Percentiles rank a stretch among this genome's conserved stretches.
These are phyloP conservation scores for Hycleus phaleratus DNA, from an alignment of 1,140 invertebrate species.

Conservation along the genomic window DNA sequence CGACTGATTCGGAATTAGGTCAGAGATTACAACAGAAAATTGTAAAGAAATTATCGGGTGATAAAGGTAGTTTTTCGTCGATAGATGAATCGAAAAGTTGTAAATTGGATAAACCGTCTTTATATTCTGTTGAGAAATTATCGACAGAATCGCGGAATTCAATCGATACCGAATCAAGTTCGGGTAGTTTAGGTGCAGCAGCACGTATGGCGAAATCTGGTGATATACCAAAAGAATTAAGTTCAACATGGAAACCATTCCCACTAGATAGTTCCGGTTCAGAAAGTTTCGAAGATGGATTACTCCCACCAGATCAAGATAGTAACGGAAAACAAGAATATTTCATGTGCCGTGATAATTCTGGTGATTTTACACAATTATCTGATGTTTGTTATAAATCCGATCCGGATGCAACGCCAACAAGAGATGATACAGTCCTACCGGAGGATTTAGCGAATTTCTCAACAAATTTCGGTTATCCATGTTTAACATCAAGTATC, in stretches of 20 bases:
- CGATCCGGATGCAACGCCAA: slow-evolving; percentile 40
- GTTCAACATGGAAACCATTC: slow-evolving; percentile 72
- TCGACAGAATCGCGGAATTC: slow-evolving; percentile 57
- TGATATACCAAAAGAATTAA: slow-evolving; percentile 52
- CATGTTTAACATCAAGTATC: slow-evolving; percentile 46
- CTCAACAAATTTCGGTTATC: slow-evolving; percentile 62
- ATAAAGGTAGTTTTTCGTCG: slow-evolving; percentile 36
- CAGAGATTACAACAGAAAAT: slow-evolving; percentile 37
- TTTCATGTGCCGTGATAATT: slow-evolving; percentile 38
- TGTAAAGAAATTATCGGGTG: slow-evolving; percentile 35
- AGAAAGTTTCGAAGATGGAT: slow-evolving; percentile 73
- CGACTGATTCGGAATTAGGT: slow-evolving; percentile 37
- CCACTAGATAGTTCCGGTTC: slow-evolving; percentile 68
- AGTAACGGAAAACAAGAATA: slow-evolving; percentile 42
- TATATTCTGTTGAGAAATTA: slow-evolving; percentile 32
- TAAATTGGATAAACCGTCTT: slow-evolving; percentile 29
- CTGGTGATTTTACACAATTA: slow-evolving; percentile 29
- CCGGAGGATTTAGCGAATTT: slow-evolving; percentile 68
- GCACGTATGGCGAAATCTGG: slow-evolving; percentile 49
- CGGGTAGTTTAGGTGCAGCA: slow-evolving; percentile 59
- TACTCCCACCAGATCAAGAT: slow-evolving; percentile 66
- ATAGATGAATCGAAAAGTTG: slow-evolving; percentile 33
- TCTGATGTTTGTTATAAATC: slow-evolving; percentile 47
- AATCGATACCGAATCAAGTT: slow-evolving; percentile 63
- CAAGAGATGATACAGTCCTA: slow-evolving; percentile 53